A percentile compares a stretch with the other conserved stretches of the same genome.
Conservation (phyloP, 2,113 vertebrate genomes). For the Anoplopoma fimbria region DNA sequence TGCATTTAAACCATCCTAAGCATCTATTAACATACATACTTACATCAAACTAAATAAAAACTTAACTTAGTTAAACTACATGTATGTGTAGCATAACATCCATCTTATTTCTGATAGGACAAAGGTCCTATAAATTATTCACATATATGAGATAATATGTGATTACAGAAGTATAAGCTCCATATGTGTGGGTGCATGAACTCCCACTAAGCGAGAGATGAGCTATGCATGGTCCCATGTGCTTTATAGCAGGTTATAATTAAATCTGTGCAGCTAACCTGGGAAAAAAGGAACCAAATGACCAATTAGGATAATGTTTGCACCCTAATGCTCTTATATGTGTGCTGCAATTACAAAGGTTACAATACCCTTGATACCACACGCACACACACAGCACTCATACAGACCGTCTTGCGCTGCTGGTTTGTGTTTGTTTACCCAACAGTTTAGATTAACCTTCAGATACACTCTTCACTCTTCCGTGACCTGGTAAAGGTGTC, state of each 20-base stretch:
- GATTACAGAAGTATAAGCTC: conserved; percentile 7
- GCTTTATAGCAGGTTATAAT: conserved; percentile 33
- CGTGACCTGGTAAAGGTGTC: conserved; percentile 27
- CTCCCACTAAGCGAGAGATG: conserved; percentile 18
- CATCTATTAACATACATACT: no score
- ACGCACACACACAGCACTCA: conserved; percentile 4
- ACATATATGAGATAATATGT: background rate
- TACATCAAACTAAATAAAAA: background rate
- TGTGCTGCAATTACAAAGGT: conserved; percentile 42
- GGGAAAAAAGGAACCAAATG: conserved; percentile 35
- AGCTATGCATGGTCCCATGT: background rate
- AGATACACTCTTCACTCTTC: conserved; percentile 35
- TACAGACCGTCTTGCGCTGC: background rate
- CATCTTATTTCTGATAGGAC: background rate
- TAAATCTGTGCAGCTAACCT: conserved; percentile 42
- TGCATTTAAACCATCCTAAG: no score
- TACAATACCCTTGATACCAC: conserved; percentile 46
- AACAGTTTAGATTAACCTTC: conserved; percentile 62
- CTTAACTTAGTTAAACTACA: background rate
- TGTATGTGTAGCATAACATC: background rate
- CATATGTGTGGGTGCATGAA: background rate
- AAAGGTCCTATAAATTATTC: background rate
- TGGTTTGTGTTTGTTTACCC: conserved; percentile 58
- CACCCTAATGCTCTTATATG: conserved; percentile 46
- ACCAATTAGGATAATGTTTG: conserved; percentile 50